Conservation (phyloP, 1,140 invertebrate genomes). For the Drosophila obscura region DNA sequence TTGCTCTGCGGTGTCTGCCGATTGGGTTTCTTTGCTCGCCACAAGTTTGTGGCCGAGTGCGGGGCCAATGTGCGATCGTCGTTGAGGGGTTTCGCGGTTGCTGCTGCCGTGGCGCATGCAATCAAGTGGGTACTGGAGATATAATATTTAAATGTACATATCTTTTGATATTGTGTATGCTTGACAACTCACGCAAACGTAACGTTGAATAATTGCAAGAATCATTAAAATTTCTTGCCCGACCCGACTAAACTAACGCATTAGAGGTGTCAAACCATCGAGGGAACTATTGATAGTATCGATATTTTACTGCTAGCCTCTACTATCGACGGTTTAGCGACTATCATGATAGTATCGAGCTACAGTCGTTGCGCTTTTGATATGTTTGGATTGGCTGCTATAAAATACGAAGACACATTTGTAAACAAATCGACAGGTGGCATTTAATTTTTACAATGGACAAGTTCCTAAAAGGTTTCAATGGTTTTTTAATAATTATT, state of each 20-base stretch:
- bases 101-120: slow-evolving; percentile 49
- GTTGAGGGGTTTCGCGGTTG: slow-evolving; percentile 29
- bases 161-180: slow-evolving; percentile 21
- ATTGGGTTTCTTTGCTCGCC: slow-evolving; percentile 28
- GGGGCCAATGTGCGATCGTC: slow-evolving; percentile 33
- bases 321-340: too few relatives aligned
- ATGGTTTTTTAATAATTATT: too few relatives aligned
- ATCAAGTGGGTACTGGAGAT: slow-evolving; percentile 42
- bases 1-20: slow-evolving; percentile 21
- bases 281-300: too few relatives aligned
- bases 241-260: slow-evolving; percentile 43
- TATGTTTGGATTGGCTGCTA: too few relatives aligned
- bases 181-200: slow-evolving; percentile 68
- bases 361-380: too few relatives aligned
- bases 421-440: too few relatives aligned
- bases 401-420: too few relatives aligned
- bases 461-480: too few relatives aligned
- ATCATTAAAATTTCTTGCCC: slow-evolving; percentile 47
- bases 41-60: slow-evolving; percentile 37
- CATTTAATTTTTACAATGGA: too few relatives aligned
- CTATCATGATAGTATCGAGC: too few relatives aligned
- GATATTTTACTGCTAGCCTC: too few relatives aligned
- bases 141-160: slow-evolving; percentile 28
- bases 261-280: too few relatives aligned
- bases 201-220: slow-evolving; percentile 53